Evolutionary conservation across 2,113 vertebrate species (phyloP).

Genomic region (Callionymus lyra): DNA sequence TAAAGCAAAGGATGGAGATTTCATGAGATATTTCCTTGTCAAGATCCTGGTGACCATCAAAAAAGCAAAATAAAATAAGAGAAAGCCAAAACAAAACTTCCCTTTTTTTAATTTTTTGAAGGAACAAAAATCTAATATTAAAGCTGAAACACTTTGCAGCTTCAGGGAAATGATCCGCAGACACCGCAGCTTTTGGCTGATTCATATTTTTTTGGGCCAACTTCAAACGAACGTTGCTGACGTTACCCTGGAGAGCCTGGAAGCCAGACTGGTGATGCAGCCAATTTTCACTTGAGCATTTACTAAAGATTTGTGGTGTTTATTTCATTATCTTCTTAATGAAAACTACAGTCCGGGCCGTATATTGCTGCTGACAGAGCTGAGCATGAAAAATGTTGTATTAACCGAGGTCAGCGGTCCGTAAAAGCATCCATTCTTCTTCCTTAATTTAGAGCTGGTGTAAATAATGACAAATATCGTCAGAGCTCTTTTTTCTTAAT

Average conservation of each 20-base stretch:
- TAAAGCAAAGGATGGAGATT: too few relatives aligned
- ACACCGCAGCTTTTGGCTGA: conserved; percentile 17
- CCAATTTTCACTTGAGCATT: conserved; percentile 26
- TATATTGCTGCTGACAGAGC: conserved; percentile 18
- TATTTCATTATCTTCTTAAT: conserved; percentile 29
- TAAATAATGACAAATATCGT: conserved; percentile 46
- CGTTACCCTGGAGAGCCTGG: conserved; percentile 11
- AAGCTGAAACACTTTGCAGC: conserved; percentile 2
- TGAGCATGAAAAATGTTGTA: conserved; percentile 25
- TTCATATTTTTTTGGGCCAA: conserved; percentile 18
- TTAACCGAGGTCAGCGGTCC: conserved; percentile 31
- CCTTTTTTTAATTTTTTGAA: too few relatives aligned
- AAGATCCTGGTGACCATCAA: too few relatives aligned
- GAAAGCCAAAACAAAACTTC: too few relatives aligned
- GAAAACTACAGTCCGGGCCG: conserved; percentile 13
- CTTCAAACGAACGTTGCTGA: conserved; percentile 20
- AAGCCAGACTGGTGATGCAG: conserved; percentile 12
- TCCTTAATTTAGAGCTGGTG: conserved; percentile 27
- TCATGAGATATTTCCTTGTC: too few relatives aligned
- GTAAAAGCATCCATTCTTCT: conserved; percentile 26
- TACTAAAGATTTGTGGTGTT: conserved; percentile 17
- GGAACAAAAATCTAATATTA: conserved; percentile 1
- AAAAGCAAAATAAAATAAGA: too few relatives aligned
- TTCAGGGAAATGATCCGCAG: conserved; percentile 17
- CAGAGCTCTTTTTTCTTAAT: conserved; percentile 40